Evolutionary conservation across 1,140 invertebrate genomes (phyloP).

Genomic region (Drosophila bocqueti): DNA sequence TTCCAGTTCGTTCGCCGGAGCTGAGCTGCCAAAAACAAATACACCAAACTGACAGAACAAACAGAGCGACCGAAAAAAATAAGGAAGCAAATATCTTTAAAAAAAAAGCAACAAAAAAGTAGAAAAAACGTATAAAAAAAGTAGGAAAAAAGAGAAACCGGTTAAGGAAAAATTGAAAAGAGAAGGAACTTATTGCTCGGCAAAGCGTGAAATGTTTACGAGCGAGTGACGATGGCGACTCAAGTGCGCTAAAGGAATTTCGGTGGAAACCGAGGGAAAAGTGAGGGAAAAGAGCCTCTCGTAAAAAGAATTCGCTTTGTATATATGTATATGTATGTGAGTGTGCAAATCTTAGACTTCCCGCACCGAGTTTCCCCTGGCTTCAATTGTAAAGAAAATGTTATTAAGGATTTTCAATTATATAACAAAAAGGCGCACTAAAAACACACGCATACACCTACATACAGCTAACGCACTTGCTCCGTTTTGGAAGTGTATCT

Average conservation of each 20-base stretch:
- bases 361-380: slow-evolving; percentile 13
- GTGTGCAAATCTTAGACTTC: slow-evolving; percentile 55
- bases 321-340: slow-evolving; percentile 15
- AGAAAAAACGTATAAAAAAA: slow-evolving; percentile 2
- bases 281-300: slow-evolving; percentile 8
- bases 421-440: slow-evolving; percentile 80
- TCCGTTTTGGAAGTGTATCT: slow-evolving; percentile 4
- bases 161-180: slow-evolving; percentile 24
- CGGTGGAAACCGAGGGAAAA: background rate
- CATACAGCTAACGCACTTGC: slow-evolving; percentile 24
- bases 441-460: slow-evolving; percentile 46
- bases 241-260: slow-evolving; percentile 45
- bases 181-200: slow-evolving; percentile 70
- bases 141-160: slow-evolving; percentile 4
- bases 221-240: slow-evolving; percentile 80
- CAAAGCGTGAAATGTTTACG: slow-evolving; percentile 82
- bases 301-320: slow-evolving; percentile 59
- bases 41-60: slow-evolving; percentile 67
- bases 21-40: slow-evolving; percentile 74
- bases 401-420: slow-evolving; percentile 84
- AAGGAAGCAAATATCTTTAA: slow-evolving; percentile 23
- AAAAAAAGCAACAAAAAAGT: slow-evolving; percentile 16
- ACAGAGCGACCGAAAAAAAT: slow-evolving; percentile 32
- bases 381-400: slow-evolving; percentile 80
- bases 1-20: slow-evolving; percentile 1